These are phyloP conservation scores for Pseudotriccus pelzelni DNA, from an alignment of 2,797 vertebrate species.

Conservation along the genomic window DNA sequence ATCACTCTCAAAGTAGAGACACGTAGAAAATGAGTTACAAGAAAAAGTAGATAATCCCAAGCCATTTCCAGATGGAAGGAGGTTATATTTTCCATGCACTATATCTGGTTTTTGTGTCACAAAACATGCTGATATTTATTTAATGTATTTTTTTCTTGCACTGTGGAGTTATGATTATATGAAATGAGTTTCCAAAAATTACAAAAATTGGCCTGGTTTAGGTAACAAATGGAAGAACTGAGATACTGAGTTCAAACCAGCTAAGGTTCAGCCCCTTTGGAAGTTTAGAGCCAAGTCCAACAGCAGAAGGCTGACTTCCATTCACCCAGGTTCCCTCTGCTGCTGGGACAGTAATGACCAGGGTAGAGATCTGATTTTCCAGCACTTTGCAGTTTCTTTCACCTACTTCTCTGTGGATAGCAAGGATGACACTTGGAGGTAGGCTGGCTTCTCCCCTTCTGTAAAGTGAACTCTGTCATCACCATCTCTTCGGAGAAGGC, in stretches of 20 bases:
- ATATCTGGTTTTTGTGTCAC: conserved; percentile 54
- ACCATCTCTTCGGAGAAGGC: neutral
- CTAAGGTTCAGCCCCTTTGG: neutral
- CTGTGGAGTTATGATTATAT: neutral
- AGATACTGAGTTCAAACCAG: conserved; percentile 34
- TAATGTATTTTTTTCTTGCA: conserved; percentile 42
- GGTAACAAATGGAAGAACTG: conserved; percentile 60
- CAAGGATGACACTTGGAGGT: neutral
- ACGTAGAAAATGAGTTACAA: conserved; percentile 50
- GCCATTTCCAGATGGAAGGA: conserved; percentile 66
- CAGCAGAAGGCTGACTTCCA: neutral
- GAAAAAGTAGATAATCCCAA: conserved; percentile 63
- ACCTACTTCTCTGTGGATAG: neutral
- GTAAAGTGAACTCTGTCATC: conserved; percentile 1
- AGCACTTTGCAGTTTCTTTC: neutral
- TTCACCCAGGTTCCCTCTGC: neutral
- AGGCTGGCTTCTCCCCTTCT: neutral
- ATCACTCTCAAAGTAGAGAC: conserved; percentile 51
- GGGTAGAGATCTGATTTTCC: neutral
- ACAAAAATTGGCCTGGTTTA: conserved; percentile 53
- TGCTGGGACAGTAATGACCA: neutral
- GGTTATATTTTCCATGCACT: conserved; percentile 62
- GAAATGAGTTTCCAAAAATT: conserved; percentile 47
- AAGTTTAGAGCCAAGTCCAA: neutral
- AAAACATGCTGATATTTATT: conserved; percentile 55